Evolutionary conservation across 2,888 invertebrate species (phyloP).

Genomic region (Rutpela maculata): DNA sequence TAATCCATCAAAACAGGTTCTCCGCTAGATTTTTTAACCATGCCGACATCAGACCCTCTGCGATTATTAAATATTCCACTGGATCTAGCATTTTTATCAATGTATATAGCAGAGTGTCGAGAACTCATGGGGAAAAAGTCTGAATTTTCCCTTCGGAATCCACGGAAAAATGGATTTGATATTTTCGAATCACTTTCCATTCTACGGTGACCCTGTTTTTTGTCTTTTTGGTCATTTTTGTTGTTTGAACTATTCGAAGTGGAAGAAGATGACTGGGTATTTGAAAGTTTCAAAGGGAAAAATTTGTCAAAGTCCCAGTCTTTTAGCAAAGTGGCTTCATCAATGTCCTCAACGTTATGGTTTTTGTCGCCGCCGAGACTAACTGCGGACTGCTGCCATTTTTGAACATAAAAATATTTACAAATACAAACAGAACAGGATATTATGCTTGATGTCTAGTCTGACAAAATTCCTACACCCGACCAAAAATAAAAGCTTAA

Average conservation of each 20-base stretch:
- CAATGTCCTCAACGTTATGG: constrained; percentile 73
- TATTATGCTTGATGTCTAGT: constrained; percentile 23
- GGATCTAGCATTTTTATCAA: constrained; percentile 76
- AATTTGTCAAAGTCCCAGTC: constrained; percentile 93
- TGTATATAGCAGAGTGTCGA: constrained; percentile 84
- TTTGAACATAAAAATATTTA: constrained; percentile 57
- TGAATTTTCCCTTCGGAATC: constrained; percentile 89
- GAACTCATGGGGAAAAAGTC: constrained; percentile 87
- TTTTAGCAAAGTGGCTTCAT: constrained; percentile 87
- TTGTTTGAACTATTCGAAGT: constrained; percentile 69
- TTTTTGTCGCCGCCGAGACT: constrained; percentile 71
- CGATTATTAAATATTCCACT: constrained; percentile 84
- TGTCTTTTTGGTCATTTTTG: constrained; percentile 68
- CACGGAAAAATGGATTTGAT: constrained; percentile 83
- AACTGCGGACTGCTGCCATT: constrained; percentile 74
- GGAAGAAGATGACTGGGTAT: constrained; percentile 60
- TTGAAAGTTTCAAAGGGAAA: constrained; percentile 76
- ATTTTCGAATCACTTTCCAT: constrained; percentile 85
- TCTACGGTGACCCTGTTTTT: constrained; percentile 78
- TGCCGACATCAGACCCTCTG: constrained; percentile 76
- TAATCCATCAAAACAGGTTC: constrained; percentile 85
- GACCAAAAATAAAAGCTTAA: not conserved
- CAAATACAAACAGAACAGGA: constrained; percentile 33
- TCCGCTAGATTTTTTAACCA: constrained; percentile 77
- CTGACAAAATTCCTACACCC: not conserved